These are phyloP conservation scores for Cryptus armator DNA, from an alignment of 2,888 invertebrate species.

Conservation along the genomic window DNA sequence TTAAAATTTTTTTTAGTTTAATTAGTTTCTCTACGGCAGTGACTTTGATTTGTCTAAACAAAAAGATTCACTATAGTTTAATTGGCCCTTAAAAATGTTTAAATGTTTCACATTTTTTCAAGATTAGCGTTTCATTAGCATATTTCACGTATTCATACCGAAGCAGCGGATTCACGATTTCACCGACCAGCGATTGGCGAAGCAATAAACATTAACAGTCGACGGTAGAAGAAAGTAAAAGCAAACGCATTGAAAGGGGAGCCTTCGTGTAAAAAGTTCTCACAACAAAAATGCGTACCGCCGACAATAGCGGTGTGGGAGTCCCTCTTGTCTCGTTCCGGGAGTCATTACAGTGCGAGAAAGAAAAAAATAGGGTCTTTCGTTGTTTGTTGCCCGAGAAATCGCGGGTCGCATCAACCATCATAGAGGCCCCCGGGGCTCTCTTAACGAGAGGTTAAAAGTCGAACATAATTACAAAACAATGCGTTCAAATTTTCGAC, in stretches of 20 bases:
- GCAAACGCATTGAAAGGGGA: constrained; percentile 54
- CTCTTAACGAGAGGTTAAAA: neutral
- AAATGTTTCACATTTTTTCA: neutral
- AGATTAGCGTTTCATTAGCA: neutral
- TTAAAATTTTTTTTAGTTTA: too few species aligned
- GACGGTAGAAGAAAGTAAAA: constrained; percentile 65
- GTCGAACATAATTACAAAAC: neutral
- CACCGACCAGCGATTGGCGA: constrained; percentile 29
- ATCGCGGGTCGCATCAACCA: constrained; percentile 1
- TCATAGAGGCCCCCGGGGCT: neutral
- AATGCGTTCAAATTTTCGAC: too few species aligned
- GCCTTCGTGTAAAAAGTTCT: constrained; percentile 70
- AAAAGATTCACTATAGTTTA: too few species aligned
- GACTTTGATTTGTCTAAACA: too few species aligned
- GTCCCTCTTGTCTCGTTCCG: constrained; percentile 66
- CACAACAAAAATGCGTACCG: constrained; percentile 65
- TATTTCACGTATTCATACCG: neutral
- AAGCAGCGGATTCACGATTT: constrained; percentile 54
- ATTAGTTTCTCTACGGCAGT: too few species aligned
- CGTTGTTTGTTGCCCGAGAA: constrained; percentile 11
- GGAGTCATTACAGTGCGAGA: constrained; percentile 48
- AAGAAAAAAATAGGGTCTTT: constrained; percentile 31
- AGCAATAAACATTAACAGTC: constrained; percentile 20
- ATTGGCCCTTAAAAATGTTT: neutral
- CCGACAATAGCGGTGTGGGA: constrained; percentile 68